A percentile compares a stretch with the other conserved stretches of the same genome.
phyloP scores from a whole-genome alignment of 2,888 invertebrate species.

The Apamea epomidion region DNA sequence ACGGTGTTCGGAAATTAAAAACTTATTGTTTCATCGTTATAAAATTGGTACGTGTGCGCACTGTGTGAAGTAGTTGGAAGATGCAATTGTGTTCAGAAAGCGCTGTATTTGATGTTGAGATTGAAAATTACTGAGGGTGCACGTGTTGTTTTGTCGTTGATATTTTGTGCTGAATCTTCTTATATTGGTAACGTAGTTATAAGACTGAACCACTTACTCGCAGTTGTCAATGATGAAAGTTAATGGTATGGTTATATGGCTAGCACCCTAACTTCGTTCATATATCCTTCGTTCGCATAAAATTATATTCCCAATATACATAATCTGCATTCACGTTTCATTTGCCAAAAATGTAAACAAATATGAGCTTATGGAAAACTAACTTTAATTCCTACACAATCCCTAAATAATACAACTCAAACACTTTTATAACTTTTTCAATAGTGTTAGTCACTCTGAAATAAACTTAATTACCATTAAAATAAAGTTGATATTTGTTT shows the following conservation, averaged over 20 bases:
- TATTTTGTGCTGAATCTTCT: slow-evolving; percentile 22
- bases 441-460: no score
- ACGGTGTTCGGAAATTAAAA: slow-evolving; percentile 67
- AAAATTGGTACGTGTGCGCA: slow-evolving; percentile 62
- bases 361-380: no score
- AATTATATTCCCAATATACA: background rate
- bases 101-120: slow-evolving; percentile 42
- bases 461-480: no score
- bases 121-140: slow-evolving; percentile 30
- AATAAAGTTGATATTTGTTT: no score
- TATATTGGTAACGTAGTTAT: background rate
- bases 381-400: no score
- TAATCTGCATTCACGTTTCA: no score
- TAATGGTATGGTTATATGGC: background rate
- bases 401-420: no score
- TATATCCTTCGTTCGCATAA: background rate
- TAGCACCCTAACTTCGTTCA: no score
- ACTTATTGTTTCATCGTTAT: slow-evolving; percentile 63
- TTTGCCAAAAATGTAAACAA: no score
- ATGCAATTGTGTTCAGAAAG: slow-evolving; percentile 46
- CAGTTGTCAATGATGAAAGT: background rate
- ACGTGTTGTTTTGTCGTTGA: slow-evolving; percentile 7
- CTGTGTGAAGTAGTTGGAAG: slow-evolving; percentile 49
- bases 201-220: background rate
- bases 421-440: no score